Conservation (phyloP, 2,888 invertebrate species). For the Drosophila prolongata region DNA sequence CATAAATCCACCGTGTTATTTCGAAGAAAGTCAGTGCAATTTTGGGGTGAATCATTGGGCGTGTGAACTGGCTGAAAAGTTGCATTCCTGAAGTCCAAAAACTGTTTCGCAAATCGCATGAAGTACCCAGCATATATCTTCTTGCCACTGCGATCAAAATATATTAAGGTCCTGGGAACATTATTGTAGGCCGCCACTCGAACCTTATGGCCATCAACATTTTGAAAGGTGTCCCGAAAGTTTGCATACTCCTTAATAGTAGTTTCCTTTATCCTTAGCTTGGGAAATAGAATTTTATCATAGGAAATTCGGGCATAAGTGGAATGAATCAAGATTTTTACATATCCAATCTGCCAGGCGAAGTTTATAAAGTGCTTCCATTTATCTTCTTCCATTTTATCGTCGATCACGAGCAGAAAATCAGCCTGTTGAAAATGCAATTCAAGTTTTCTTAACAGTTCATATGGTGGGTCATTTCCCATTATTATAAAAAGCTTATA, state of each 20-base stretch:
- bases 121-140: slow-evolving; percentile 55
- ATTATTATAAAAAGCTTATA: slow-evolving; percentile 16
- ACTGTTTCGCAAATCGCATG: slow-evolving; percentile 4
- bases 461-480: slow-evolving; percentile 11
- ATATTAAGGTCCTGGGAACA: slow-evolving; percentile 63
- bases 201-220: slow-evolving; percentile 46
- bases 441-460: neutral
- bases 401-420: slow-evolving; percentile 10
- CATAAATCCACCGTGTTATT: slow-evolving; percentile 19
- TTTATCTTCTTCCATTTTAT: neutral
- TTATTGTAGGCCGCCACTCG: slow-evolving; percentile 57
- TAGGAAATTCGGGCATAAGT: neutral
- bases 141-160: slow-evolving; percentile 8
- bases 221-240: slow-evolving; percentile 45
- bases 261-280: slow-evolving; percentile 16
- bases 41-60: slow-evolving; percentile 4
- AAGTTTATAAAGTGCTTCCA: slow-evolving; percentile 14
- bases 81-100: slow-evolving; percentile 8
- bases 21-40: slow-evolving; percentile 2
- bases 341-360: slow-evolving; percentile 15
- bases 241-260: slow-evolving; percentile 44
- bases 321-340: slow-evolving; percentile 43
- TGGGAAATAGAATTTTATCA: slow-evolving; percentile 42
- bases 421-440: slow-evolving; percentile 6
- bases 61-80: slow-evolving; percentile 14